These are phyloP conservation scores for Eulemur rufifrons DNA, from an alignment of 2,113 vertebrate species.

Conservation along the genomic window DNA sequence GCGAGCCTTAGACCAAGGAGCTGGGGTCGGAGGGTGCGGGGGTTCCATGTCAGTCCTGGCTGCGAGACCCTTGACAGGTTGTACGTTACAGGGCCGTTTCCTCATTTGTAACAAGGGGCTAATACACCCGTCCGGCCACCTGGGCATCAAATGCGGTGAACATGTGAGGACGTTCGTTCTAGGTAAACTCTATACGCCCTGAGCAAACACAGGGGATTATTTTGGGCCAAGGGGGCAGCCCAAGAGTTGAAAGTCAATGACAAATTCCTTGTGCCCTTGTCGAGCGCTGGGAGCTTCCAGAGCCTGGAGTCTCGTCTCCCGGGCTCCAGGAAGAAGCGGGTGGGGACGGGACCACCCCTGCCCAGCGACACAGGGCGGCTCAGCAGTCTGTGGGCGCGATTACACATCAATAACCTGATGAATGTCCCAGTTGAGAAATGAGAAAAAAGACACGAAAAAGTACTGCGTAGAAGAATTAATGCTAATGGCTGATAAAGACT, in stretches of 20 bases:
- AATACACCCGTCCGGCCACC: fast-evolving
- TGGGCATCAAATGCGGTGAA: background rate
- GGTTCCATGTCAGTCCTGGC: background rate
- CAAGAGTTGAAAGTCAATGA: background rate
- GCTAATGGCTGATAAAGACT: background rate
- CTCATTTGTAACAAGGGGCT: background rate
- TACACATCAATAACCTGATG: no score
- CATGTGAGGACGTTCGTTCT: fast-evolving
- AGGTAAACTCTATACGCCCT: no score
- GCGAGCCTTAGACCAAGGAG: no score
- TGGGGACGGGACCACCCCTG: fast-evolving
- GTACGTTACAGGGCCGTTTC: background rate
- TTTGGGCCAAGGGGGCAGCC: background rate
- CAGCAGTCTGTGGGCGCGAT: fast-evolving
- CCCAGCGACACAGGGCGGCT: no score
- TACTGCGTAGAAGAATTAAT: background rate
- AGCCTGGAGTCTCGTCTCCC: fast-evolving
- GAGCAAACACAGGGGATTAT: background rate
- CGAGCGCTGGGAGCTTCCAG: fast-evolving
- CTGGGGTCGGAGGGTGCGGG: fast-evolving
- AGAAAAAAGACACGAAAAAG: background rate
- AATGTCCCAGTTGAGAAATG: background rate
- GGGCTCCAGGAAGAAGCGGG: fast-evolving
- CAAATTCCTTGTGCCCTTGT: fast-evolving
- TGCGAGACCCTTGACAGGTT: fast-evolving